These are phyloP conservation scores for Mixornis gularis DNA, from an alignment of 2,113 vertebrate species.

Conservation along the genomic window DNA sequence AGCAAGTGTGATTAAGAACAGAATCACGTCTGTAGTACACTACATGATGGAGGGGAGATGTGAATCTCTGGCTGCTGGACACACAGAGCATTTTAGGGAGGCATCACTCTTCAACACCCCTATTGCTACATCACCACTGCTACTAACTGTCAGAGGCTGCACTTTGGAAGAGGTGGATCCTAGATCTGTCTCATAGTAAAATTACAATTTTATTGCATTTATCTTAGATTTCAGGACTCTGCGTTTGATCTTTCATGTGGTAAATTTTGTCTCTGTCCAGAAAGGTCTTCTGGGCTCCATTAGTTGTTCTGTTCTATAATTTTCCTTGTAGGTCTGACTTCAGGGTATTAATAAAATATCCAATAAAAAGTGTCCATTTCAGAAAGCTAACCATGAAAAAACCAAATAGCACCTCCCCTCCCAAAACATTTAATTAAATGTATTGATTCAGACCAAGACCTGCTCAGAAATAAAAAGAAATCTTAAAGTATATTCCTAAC, in stretches of 20 bases:
- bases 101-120: neutral
- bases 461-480: neutral
- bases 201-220: neutral
- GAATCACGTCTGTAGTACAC: neutral
- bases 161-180: neutral
- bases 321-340: neutral
- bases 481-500: neutral
- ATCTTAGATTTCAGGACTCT: neutral
- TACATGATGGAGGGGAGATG: neutral
- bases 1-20: neutral
- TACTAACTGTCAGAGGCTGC: neutral
- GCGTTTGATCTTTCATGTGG: neutral
- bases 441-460: neutral
- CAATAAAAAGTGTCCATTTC: neutral
- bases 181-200: neutral
- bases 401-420: rapidly evolving
- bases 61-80: neutral
- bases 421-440: neutral
- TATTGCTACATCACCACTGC: neutral
- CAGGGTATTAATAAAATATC: neutral
- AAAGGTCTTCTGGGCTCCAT: neutral
- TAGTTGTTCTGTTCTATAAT: neutral
- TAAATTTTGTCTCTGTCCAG: neutral
- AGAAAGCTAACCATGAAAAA: neutral
- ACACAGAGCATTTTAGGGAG: neutral